Evolutionary conservation across 2,888 invertebrate genomes (phyloP).

Genomic region (Acleris emargana): DNA sequence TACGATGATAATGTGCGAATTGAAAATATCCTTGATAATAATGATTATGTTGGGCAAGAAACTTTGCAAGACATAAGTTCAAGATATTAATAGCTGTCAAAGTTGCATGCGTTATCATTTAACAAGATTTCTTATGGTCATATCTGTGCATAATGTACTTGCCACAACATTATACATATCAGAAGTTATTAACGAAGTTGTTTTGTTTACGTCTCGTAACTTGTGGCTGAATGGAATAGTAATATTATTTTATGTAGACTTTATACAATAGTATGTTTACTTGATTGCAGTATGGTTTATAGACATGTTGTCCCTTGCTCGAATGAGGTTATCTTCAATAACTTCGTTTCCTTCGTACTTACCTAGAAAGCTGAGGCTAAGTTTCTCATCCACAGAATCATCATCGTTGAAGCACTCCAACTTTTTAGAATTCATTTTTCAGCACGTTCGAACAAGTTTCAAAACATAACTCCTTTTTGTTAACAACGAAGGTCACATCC

Average conservation of each 20-base stretch:
- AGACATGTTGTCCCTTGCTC: background rate
- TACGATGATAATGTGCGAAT: constrained; percentile 4
- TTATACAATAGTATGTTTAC: background rate
- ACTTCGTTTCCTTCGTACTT: constrained; percentile 44
- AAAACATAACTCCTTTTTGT: constrained; percentile 53
- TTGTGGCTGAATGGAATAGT: constrained; percentile 7
- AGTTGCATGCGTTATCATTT: constrained; percentile 38
- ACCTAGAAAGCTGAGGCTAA: constrained; percentile 82
- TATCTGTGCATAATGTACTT: constrained; percentile 43
- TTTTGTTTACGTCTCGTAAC: constrained; percentile 35
- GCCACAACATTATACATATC: constrained; percentile 41
- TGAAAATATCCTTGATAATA: constrained; percentile 22
- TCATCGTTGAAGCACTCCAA: constrained; percentile 77
- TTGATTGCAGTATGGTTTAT: background rate
- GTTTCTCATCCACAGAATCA: constrained; percentile 76
- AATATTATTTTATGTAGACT: background rate
- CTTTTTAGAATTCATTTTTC: constrained; percentile 80
- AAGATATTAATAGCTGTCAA: constrained; percentile 39
- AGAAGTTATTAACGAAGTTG: constrained; percentile 38
- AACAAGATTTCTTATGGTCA: constrained; percentile 42
- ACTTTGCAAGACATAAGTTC: constrained; percentile 18
- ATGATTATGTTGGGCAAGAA: constrained; percentile 17
- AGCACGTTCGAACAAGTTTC: constrained; percentile 57
- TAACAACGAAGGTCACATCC: constrained; percentile 69
- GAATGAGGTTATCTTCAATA: background rate